Conservation (phyloP, 2,888 invertebrate species). For the Tryphoninae sp. region DNA sequence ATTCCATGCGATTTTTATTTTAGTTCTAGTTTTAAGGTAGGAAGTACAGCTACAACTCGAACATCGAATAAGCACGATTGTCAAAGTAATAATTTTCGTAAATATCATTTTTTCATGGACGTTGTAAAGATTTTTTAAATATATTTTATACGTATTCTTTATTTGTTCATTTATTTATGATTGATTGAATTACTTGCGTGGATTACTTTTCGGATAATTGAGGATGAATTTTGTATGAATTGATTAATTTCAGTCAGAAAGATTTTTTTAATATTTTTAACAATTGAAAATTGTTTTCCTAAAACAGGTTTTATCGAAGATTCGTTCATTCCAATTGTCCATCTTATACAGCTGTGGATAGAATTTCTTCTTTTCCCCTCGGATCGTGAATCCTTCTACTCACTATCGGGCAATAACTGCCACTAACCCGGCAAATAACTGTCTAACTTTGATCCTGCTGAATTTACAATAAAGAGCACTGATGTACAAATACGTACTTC, state of each 20-base stretch:
- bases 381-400: background rate
- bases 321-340: no score
- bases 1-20: no score
- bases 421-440: slow-evolving; percentile 25
- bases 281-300: background rate
- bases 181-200: background rate
- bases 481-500: background rate
- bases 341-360: no score
- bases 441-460: slow-evolving; percentile 14
- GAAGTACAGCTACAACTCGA: background rate
- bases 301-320: no score
- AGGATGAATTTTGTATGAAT: background rate
- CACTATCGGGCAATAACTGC: background rate
- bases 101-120: background rate
- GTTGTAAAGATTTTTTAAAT: background rate
- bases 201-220: background rate
- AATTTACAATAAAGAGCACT: background rate
- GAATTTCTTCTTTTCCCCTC: background rate
- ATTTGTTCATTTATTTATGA: no score
- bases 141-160: no score
- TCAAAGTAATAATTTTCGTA: background rate
- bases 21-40: no score
- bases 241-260: background rate
- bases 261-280: background rate
- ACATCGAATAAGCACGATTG: background rate